A percentile compares a stretch with the other conserved stretches of the same genome.
Evolutionary conservation across 2,113 vertebrate species (phyloP).

Genomic region (Myodes glareolus): DNA sequence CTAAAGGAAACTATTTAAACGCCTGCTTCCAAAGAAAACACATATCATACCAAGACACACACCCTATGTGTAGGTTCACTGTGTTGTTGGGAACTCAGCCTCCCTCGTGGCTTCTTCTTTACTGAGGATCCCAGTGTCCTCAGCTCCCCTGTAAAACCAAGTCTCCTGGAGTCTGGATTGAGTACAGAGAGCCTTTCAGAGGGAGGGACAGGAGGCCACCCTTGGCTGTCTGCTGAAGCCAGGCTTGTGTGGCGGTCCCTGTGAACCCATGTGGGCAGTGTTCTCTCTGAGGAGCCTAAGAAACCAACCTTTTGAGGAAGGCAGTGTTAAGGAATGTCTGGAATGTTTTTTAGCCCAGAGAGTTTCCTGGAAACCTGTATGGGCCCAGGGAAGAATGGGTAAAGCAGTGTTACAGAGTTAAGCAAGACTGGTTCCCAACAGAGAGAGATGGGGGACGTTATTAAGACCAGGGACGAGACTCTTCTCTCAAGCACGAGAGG

Average conservation of each 20-base stretch:
- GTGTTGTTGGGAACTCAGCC: slow-evolving; percentile 56
- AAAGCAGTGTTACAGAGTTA: background rate
- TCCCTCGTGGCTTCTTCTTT: slow-evolving; percentile 6
- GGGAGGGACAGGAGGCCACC: background rate
- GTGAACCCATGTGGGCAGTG: background rate
- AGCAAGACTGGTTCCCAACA: slow-evolving; percentile 4
- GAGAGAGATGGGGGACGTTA: background rate
- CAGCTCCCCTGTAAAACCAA: background rate
- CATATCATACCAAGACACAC: slow-evolving; percentile 67
- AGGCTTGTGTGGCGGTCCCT: background rate
- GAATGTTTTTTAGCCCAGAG: slow-evolving; percentile 58
- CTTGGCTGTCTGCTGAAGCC: background rate
- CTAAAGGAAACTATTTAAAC: slow-evolving; percentile 68
- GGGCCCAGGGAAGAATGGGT: slow-evolving; percentile 45
- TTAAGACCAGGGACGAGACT: slow-evolving; percentile 14
- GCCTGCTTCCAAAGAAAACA: slow-evolving; percentile 72
- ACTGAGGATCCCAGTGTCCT: slow-evolving; percentile 62
- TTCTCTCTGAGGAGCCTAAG: slow-evolving; percentile 49
- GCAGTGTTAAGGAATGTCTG: slow-evolving; percentile 70
- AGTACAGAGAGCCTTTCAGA: slow-evolving; percentile 58
- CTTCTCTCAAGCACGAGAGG: slow-evolving; percentile 64
- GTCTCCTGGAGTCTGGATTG: background rate
- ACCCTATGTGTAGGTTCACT: slow-evolving; percentile 52
- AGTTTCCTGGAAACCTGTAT: slow-evolving; percentile 63
- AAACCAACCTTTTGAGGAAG: slow-evolving; percentile 53